Evolutionary conservation across 2,888 invertebrate genomes (phyloP).

Genomic region (Galerucella nymphaeae): DNA sequence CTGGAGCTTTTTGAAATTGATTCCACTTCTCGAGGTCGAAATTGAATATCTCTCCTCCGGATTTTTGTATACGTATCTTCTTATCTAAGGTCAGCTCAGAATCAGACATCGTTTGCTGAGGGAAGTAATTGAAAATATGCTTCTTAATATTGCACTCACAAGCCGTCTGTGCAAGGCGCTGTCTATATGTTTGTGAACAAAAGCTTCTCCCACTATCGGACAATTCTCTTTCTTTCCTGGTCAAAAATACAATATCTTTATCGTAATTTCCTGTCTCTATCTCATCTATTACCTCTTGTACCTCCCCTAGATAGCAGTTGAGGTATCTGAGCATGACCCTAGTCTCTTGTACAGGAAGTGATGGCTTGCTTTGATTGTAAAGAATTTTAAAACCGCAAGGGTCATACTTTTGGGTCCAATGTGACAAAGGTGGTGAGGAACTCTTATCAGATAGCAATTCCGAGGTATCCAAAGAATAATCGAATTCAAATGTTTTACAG

Average conservation of each 20-base stretch:
- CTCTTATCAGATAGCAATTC: background rate
- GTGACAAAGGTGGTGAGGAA: background rate
- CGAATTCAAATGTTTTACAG: background rate
- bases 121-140: background rate
- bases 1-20: background rate
- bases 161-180: background rate
- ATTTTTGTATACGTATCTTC: background rate
- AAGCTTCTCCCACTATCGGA: background rate
- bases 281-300: background rate
- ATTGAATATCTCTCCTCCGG: background rate
- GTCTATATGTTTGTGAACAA: background rate
- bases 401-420: background rate
- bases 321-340: background rate
- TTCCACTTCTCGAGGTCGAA: background rate
- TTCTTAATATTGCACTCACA: background rate
- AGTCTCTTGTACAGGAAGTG: background rate
- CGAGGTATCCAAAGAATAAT: background rate
- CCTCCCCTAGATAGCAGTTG: background rate
- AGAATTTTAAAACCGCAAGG: background rate
- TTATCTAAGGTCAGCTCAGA: background rate
- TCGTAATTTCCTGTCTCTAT: background rate
- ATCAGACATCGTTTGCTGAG: background rate
- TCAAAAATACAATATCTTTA: background rate
- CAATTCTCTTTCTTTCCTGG: background rate
- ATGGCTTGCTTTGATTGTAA: background rate